A percentile compares a stretch with the other conserved stretches of the same genome.
Conservation (phyloP, 2,888 invertebrate species). For the Meteorus cinctellus region DNA sequence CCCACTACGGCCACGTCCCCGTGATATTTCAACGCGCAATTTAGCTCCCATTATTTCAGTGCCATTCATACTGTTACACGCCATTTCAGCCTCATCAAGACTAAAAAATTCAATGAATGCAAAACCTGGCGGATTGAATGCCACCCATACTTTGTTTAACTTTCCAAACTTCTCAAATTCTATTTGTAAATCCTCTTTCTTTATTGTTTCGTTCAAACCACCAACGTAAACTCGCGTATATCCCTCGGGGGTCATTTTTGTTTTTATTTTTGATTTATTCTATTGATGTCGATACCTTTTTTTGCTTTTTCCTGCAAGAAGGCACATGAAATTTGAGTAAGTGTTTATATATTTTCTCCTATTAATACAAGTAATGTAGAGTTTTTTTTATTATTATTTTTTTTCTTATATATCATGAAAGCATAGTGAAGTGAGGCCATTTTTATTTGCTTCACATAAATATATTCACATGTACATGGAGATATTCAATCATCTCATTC, state of each 20-base stretch:
- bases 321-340: constrained; percentile 8
- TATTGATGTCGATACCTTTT: constrained; percentile 14
- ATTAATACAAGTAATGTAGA: background rate
- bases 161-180: constrained; percentile 95
- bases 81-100: constrained; percentile 91
- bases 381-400: background rate
- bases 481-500: background rate
- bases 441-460: constrained; percentile 1
- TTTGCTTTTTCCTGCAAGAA: constrained; percentile 27
- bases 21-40: constrained; percentile 90
- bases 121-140: constrained; percentile 95
- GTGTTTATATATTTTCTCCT: background rate
- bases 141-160: constrained; percentile 93
- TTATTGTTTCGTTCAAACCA: constrained; percentile 89
- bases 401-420: background rate
- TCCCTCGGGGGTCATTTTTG: constrained; percentile 69
- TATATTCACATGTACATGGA: constrained; percentile 10
- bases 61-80: constrained; percentile 91
- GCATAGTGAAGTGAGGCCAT: background rate
- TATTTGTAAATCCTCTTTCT: constrained; percentile 92
- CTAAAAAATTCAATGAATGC: constrained; percentile 95
- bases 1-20: constrained; percentile 84
- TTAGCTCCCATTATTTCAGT: constrained; percentile 91
- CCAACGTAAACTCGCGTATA: constrained; percentile 91
- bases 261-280: constrained; percentile 28